Conservation (phyloP, 1,140 invertebrate genomes). For the Leptinotarsa lineolata region DNA sequence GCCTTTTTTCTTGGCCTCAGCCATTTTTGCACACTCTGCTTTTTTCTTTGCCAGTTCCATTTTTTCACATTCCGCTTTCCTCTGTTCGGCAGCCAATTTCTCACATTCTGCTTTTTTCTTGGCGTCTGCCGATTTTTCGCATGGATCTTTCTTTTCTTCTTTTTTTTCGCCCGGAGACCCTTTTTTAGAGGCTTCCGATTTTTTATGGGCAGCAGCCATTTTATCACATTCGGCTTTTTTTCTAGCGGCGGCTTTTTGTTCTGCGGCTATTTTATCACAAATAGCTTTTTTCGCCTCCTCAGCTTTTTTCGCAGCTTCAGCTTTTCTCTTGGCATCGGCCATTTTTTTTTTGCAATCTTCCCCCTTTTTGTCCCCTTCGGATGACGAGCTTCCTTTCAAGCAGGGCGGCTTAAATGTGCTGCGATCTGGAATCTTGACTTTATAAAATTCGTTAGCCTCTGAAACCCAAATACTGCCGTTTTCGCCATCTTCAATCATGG, state of each 20-base stretch:
- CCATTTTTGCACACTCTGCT: not conserved
- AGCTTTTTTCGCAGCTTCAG: not conserved
- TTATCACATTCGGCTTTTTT: not conserved
- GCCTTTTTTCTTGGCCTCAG: not conserved
- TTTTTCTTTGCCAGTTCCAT: not conserved
- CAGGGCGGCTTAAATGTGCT: conserved; percentile 14
- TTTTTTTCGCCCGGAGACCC: not conserved
- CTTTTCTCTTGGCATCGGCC: not conserved
- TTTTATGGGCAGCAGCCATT: not conserved
- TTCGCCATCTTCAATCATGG: conserved; percentile 58
- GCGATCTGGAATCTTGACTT: conserved; percentile 57
- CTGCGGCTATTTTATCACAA: conserved; percentile 6
- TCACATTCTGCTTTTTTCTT: conserved; percentile 10
- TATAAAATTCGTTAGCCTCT: conserved; percentile 59
- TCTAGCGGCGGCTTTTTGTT: not conserved
- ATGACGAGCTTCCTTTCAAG: not conserved
- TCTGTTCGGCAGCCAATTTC: not conserved
- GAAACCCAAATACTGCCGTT: conserved; percentile 61
- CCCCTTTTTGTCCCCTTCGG: not conserved
- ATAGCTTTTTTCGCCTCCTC: not conserved
- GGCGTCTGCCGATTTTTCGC: not conserved
- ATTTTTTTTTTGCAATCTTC: not conserved
- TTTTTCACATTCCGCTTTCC: not conserved
- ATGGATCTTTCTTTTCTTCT: not conserved
- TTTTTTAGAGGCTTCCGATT: conserved; percentile 1